A percentile compares a stretch with the other conserved stretches of the same genome.
Evolutionary conservation across 1,140 invertebrate genomes (phyloP).

Genomic region (Magallana gigas): DNA sequence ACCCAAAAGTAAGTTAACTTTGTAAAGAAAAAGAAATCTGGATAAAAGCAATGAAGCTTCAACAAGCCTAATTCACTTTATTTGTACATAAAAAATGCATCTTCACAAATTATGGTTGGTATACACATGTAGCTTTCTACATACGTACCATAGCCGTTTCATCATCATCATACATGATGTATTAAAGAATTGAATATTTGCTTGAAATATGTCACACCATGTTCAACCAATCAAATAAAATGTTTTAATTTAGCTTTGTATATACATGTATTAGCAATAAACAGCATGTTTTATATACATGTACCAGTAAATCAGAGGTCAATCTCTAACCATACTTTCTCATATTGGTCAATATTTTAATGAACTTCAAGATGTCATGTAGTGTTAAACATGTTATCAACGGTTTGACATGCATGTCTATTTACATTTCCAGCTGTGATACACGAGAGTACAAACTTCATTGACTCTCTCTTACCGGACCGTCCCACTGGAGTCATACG

Average conservation of each 20-base stretch:
- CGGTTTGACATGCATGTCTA: background rate
- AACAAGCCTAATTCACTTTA: background rate
- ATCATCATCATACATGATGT: too few relatives aligned
- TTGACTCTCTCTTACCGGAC: constrained; percentile 87
- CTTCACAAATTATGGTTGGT: background rate
- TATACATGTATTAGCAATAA: too few relatives aligned
- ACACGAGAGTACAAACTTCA: constrained; percentile 94
- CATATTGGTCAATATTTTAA: too few relatives aligned
- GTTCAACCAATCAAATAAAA: too few relatives aligned
- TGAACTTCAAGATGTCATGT: background rate
- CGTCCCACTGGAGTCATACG: constrained; percentile 61
- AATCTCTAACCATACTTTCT: too few relatives aligned
- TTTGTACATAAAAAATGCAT: background rate
- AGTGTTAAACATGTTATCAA: background rate
- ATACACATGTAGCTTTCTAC: too few relatives aligned
- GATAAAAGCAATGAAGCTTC: background rate
- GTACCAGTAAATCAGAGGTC: too few relatives aligned
- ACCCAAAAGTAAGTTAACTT: constrained; percentile 89
- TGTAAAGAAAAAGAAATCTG: background rate
- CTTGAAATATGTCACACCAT: too few relatives aligned
- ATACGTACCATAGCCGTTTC: too few relatives aligned
- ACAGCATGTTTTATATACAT: too few relatives aligned
- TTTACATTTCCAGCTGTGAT: constrained; percentile 76
- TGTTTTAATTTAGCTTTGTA: too few relatives aligned
- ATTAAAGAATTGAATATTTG: too few relatives aligned